Base-by-base conservation (phyloP, 2,113 vertebrate species). In the Tachysurus fulvidraco region DNA sequence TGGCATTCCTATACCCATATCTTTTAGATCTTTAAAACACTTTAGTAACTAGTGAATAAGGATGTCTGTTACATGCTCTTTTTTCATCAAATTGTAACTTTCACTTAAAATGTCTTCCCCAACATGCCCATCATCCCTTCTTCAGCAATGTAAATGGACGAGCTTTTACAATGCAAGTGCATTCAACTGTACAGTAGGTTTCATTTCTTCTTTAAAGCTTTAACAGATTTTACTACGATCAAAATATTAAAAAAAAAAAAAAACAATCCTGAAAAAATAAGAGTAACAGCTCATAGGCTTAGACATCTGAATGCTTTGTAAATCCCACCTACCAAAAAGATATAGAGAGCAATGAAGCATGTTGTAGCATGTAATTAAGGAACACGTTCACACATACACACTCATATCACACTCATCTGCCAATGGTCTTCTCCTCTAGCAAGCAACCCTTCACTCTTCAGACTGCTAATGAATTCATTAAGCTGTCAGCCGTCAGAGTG, bases 401-500 rank as follows among this genome's bases (percentile, higher is more conserved):
- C 85, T 62, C 55, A 57, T 74, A 74, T 36, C 21, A 73, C 8
- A 19, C 19, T 73, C 36, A 73, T 73, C 67, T 71, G 67, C 19
- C 36, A 73, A 46, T 46, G 69, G 41, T 73, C 19, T 50, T 10
- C n/a, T 84, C 2, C 30, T 41, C 52, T 55, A 44, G 30, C 23
- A 59, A 30, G 65, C 62, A 73, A n/a, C 83, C 54, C 46, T n/a
- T 28, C 54, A 7, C 21, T 81, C 64, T 71, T 85, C 52, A 85
- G 76, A 41, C 80, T 46, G 67, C 54, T 73, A 85, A 85, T 85
- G 65, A 88, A 83, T 83, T 83, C 60, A 87, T 67, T 83, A 87
- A 76, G 81, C 55, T 74, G 83, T 88, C 82, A 88, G 74, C 54
- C 30, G 44, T 74, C 69, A 69, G 78, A 62, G 67, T 65, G 80